Evolutionary conservation across 2,888 invertebrate genomes (phyloP).

Genomic region (Lasioglossum leucozonium): DNA sequence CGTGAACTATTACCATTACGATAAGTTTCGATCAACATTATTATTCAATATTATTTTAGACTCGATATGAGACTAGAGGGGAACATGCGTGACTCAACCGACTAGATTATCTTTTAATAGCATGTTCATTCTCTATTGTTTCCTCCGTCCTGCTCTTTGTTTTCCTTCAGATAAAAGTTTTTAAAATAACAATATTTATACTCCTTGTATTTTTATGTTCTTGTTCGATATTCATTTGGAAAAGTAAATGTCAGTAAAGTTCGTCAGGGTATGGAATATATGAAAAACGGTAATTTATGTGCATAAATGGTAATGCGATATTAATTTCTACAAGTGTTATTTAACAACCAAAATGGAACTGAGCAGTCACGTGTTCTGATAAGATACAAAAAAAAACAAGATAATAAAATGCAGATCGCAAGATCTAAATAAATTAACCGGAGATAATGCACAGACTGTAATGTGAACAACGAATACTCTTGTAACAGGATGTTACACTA

Average conservation of each 20-base stretch:
- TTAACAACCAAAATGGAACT: not conserved
- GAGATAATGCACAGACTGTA: conserved; percentile 20
- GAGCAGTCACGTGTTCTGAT: not conserved
- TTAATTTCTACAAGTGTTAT: not conserved
- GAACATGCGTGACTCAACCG: not conserved
- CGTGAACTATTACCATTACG: not conserved
- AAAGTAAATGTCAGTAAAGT: not conserved
- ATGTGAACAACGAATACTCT: not conserved
- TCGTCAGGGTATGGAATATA: not conserved
- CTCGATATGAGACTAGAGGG: not conserved
- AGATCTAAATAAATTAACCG: conserved; percentile 22
- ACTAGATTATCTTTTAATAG: not conserved
- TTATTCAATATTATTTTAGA: not conserved
- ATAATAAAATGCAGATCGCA: conserved; percentile 3
- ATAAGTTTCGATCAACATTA: not conserved
- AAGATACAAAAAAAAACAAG: conserved; percentile 3
- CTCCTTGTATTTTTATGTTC: not conserved
- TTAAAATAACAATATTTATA: not conserved
- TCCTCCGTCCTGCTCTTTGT: not conserved
- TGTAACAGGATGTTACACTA: not conserved
- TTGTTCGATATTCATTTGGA: not conserved
- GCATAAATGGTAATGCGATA: not conserved
- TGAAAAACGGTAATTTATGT: not conserved
- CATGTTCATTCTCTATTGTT: not conserved
- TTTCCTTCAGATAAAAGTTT: not conserved